Percentiles rank a stretch among this genome's conserved stretches.
These are phyloP conservation scores for Drosophila rubida DNA, from an alignment of 2,888 invertebrate genomes.

Conservation along the genomic window DNA sequence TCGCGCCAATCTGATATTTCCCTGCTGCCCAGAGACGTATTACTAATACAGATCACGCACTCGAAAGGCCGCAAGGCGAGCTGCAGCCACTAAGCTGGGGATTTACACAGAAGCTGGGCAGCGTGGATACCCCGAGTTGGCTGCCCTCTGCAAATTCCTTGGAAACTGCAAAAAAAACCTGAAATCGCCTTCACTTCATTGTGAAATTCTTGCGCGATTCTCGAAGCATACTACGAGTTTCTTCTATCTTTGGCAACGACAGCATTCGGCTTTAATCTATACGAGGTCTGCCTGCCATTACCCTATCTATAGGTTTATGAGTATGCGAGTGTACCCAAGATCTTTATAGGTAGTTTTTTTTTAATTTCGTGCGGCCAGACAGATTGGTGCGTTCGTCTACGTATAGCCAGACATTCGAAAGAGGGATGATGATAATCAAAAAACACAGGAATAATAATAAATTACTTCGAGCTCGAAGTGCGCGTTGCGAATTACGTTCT, in stretches of 20 bases:
- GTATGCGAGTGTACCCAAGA: not conserved
- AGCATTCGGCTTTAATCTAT: slow-evolving; percentile 7
- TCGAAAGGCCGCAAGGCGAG: slow-evolving; percentile 18
- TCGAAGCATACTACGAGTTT: not conserved
- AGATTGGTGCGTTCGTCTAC: not conserved
- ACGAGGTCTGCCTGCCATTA: not conserved
- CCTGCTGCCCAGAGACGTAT: slow-evolving; percentile 10
- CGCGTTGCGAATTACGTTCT: slow-evolving; percentile 3
- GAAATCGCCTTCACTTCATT: not conserved
- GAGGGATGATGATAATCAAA: not conserved
- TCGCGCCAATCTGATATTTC: slow-evolving; percentile 10
- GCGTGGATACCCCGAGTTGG: slow-evolving; percentile 1
- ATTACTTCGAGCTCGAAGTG: not conserved
- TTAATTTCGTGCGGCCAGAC: not conserved
- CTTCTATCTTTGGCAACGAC: not conserved
- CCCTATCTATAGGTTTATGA: slow-evolving; percentile 1
- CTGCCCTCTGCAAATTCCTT: not conserved
- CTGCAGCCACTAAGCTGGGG: slow-evolving; percentile 19
- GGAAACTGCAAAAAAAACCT: not conserved
- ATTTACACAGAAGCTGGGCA: slow-evolving; percentile 9
- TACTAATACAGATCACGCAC: slow-evolving; percentile 49
- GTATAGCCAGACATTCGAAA: not conserved
- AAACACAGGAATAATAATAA: not conserved
- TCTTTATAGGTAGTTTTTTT: not conserved
- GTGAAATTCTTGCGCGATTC: slow-evolving; percentile 1